Evolutionary conservation across 2,113 vertebrate genomes (phyloP), one percentile per base, ranked within the genome.

Genomic region (Aptenodytes forsteri): DNA sequence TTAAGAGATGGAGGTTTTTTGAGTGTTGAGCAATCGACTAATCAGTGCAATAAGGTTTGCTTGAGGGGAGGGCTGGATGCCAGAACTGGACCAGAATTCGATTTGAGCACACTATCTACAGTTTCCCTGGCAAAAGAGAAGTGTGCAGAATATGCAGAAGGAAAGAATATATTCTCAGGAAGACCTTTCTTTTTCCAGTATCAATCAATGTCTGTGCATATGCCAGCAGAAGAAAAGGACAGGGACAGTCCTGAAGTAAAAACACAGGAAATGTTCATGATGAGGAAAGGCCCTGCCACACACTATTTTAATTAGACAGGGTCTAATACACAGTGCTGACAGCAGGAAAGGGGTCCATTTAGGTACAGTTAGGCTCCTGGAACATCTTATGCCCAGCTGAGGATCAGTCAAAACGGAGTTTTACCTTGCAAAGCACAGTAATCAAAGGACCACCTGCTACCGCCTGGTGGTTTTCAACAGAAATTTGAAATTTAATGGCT

Each of bases 401-500:
- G 25, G 4, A 36, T 75, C 18, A 32, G 10, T 64, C 27, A 80
- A 80, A 21, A 58, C 0, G 3, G 30, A 70, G 10, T 52, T 25
- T 71, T 46, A 46, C 13, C 20, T 40, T 25, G 32, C 13, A 69
- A 83, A 69, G 10, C 4, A 67, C 5, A 13, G 7, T 42, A 36
- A 42, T 29, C 18, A 12, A 56, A 72, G 17, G 16, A 65, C 16
- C 4, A 71, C 36, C 12, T 34, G 7, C 4, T 64, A 54, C 20
- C 0, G 0, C 4, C 9, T 62, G 10, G 3, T 32, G 50, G 9
- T 29, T 81, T 89, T 67, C 38, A 58, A 54, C 0, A 49, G n/a
- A 82, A 44, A 70, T 66, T 78, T 61, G 14, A 61, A 87, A 82
- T 42, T 16, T 27, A 58, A 38, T 52, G n/a, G 7, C 6, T 44